Base-by-base conservation (phyloP, 2,113 vertebrate genomes). In the Caretta caretta region DNA sequence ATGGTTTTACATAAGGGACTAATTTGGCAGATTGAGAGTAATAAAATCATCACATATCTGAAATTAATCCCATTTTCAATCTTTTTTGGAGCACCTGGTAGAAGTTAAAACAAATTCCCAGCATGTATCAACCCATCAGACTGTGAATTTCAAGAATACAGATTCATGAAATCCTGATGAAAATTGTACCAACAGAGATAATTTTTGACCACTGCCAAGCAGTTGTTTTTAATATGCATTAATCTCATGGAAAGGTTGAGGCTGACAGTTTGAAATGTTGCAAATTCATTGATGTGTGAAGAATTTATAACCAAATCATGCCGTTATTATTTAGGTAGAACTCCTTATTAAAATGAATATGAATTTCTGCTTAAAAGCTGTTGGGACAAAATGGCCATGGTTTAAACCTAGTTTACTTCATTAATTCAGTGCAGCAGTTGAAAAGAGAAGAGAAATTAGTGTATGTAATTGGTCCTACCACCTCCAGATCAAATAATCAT, bases 131-230 rank as follows among this genome's bases (percentile, higher is more conserved):
- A 78, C 51, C 0, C 2, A 75, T 29, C 62, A 83, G 80, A 48
- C 27, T 51, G 54, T 80, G 46, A 38, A 89, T 72, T 93, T 83
- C 80, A 93, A 84, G 54, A 50, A 62, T 38, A 87, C 87, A 48
- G 65, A 38, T 72, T 72, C 65, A 86, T 86, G 89, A 72, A 88
- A 80, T 10, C 6, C 83, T 89, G 31, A 62, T 84, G 54, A 93
- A 93, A 95, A 91, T 48, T 76, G 31, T 51, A 88, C 87, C 94
- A 91, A 76, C 75, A 65, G 84, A 20, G n/a, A 91, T 80, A 17
- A 35, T n/a, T 69, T 88, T 89, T 86, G 69, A 92, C 20, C 57
- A 29, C 29, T 94, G 89, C 56, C 82, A 95, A 95, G 54, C 46
- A 84, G 35, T 9, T 53, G 5, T 62, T 84, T 42, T 1, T 42